Percentiles rank a stretch among this genome's conserved stretches.
These are phyloP conservation scores for Sminthurides aquaticus DNA, from an alignment of 2,888 invertebrate genomes.

Conservation along the genomic window DNA sequence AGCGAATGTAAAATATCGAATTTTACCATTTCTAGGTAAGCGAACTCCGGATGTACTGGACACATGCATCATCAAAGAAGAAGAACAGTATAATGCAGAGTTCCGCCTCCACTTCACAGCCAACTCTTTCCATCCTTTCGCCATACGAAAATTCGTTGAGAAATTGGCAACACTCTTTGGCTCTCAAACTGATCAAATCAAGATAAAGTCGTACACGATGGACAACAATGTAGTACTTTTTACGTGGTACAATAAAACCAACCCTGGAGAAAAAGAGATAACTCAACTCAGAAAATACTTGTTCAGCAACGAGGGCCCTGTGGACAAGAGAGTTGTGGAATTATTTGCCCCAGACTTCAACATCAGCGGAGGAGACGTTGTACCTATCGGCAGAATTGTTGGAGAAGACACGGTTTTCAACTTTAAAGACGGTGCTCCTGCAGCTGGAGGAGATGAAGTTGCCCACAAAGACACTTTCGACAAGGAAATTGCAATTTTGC, in stretches of 20 bases:
- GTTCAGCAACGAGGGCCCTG: constrained; percentile 57
- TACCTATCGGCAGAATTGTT: constrained; percentile 51
- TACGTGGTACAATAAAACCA: constrained; percentile 64
- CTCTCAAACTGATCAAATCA: constrained; percentile 58
- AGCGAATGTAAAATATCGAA: neutral
- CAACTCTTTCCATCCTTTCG: constrained; percentile 58
- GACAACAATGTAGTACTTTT: constrained; percentile 25
- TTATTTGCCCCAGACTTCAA: constrained; percentile 65
- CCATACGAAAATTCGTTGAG: constrained; percentile 74
- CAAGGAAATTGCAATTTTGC: neutral
- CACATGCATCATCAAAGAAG: constrained; percentile 44
- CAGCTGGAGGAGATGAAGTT: constrained; percentile 41
- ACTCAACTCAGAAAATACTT: constrained; percentile 63
- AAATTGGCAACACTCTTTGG: constrained; percentile 72
- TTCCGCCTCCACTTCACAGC: constrained; percentile 71
- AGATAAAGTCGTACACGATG: constrained; percentile 15
- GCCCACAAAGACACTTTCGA: constrained; percentile 27
- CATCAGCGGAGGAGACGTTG: constrained; percentile 58
- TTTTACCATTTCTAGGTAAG: constrained; percentile 44
- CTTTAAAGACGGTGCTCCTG: constrained; percentile 23
- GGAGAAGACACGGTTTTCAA: constrained; percentile 30
- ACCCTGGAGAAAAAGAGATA: constrained; percentile 53
- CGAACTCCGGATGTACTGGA: constrained; percentile 71
- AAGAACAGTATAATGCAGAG: constrained; percentile 58
- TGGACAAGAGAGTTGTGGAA: constrained; percentile 45